These are phyloP conservation scores for Brienomyrus brachyistius DNA, from an alignment of 2,113 vertebrate species.

Conservation along the genomic window DNA sequence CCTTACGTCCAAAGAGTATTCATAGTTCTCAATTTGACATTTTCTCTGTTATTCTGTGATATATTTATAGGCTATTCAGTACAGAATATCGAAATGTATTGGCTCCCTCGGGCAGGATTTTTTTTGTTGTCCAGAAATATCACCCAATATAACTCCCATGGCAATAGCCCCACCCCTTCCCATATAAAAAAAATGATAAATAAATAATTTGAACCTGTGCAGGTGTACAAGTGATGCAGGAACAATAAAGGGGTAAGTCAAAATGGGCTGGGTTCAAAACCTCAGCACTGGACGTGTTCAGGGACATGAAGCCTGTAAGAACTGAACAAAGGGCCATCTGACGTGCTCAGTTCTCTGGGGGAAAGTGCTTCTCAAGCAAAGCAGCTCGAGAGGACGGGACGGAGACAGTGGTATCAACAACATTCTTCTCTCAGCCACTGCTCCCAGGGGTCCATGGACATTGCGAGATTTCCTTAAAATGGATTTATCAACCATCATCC, in stretches of 20 bases:
- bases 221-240: neutral
- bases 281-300: neutral
- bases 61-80: neutral
- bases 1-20: neutral
- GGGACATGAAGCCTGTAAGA: neutral
- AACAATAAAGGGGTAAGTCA: neutral
- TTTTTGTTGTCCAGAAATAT: neutral
- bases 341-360: neutral
- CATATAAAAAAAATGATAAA: neutral
- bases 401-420: neutral
- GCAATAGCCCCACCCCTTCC: neutral
- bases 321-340: neutral
- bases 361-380: neutral
- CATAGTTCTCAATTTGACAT: conserved; percentile 1
- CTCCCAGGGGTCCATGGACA: neutral
- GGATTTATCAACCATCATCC: neutral
- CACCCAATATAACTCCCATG: neutral
- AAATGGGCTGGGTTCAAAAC: neutral
- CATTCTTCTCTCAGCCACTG: neutral
- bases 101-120: neutral
- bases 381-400: neutral
- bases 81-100: neutral
- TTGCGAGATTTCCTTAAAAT: neutral
- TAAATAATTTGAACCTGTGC: neutral
- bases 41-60: neutral